Evolutionary conservation across 2,888 invertebrate genomes (phyloP).

Genomic region (Drosophila paranaensis): DNA sequence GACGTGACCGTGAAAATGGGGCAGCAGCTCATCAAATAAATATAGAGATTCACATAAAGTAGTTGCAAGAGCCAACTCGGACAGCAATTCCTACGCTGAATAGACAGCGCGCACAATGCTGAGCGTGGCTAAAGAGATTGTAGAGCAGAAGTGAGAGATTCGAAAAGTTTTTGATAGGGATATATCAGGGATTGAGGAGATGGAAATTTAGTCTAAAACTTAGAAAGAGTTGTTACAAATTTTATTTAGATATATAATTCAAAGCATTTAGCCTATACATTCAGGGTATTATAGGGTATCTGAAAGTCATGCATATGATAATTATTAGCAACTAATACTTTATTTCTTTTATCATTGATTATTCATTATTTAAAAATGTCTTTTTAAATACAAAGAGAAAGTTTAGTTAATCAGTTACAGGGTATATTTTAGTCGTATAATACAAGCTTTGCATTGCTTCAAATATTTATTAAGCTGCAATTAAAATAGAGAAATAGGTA

Average conservation of each 20-base stretch:
- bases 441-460: no score
- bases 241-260: no score
- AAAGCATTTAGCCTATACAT: no score
- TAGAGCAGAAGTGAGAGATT: neutral
- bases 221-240: no score
- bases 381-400: neutral
- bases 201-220: neutral
- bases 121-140: neutral
- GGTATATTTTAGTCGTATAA: neutral
- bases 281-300: no score
- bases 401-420: neutral
- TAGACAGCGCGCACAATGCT: neutral
- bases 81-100: constrained; percentile 7
- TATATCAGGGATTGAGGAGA: neutral
- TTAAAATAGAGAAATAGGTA: neutral
- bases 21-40: constrained; percentile 20
- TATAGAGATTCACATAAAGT: constrained; percentile 1
- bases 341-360: neutral
- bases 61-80: neutral
- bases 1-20: constrained; percentile 71
- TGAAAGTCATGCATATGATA: no score
- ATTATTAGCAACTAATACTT: no score
- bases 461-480: no score
- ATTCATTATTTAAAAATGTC: neutral
- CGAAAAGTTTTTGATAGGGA: neutral